These are phyloP conservation scores for Lumbricus terrestris DNA, from an alignment of 2,888 invertebrate species.

Conservation along the genomic window DNA sequence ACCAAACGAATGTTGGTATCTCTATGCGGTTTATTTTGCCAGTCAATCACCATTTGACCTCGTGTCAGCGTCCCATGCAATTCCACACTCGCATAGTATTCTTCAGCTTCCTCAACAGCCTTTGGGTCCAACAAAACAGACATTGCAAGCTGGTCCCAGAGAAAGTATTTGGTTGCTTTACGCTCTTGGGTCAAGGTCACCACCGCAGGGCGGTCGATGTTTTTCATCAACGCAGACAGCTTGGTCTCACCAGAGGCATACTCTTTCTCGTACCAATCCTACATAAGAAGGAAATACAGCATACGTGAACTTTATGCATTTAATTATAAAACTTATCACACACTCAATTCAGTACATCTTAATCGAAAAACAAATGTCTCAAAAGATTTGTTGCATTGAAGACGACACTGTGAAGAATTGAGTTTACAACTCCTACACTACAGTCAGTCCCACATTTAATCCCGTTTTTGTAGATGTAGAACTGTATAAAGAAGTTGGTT, in stretches of 20 bases:
- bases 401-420: too few species aligned
- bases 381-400: too few species aligned
- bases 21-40: not conserved
- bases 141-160: slow-evolving; percentile 3
- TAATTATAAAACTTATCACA: too few species aligned
- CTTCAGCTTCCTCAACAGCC: not conserved
- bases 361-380: too few species aligned
- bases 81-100: not conserved
- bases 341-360: too few species aligned
- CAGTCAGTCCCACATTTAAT: too few species aligned
- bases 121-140: not conserved
- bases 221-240: not conserved
- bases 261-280: not conserved
- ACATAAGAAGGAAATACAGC: not conserved
- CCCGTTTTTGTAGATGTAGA: too few species aligned
- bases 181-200: not conserved
- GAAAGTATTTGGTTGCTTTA: not conserved
- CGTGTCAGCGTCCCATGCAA: not conserved
- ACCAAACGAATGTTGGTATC: not conserved
- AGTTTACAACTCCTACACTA: too few species aligned
- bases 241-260: not conserved
- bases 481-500: too few species aligned
- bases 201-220: not conserved
- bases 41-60: not conserved
- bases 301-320: not conserved